Percentiles rank a stretch among this genome's conserved stretches.
These are phyloP conservation scores for Microcebus murinus DNA, from an alignment of 2,113 vertebrate genomes.

Conservation along the genomic window DNA sequence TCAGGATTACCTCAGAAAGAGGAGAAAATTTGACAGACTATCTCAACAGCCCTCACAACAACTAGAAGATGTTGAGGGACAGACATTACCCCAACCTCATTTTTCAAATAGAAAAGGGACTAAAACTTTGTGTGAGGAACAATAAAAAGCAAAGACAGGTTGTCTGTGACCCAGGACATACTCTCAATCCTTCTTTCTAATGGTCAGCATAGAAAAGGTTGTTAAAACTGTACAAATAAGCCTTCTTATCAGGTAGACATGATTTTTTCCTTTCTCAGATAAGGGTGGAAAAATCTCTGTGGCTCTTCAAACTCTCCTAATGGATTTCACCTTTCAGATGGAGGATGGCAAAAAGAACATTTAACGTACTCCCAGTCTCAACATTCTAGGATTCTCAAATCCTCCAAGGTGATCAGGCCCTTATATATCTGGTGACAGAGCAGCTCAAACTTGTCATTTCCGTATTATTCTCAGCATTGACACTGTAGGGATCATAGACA, in stretches of 20 bases:
- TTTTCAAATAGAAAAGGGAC: neutral
- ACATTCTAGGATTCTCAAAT: neutral
- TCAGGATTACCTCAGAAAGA: neutral
- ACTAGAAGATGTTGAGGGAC: neutral
- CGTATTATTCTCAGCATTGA: neutral
- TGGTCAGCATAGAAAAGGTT: neutral
- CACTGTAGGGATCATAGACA: neutral
- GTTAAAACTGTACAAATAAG: neutral
- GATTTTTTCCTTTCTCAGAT: neutral
- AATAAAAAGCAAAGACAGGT: neutral
- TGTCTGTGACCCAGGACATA: neutral
- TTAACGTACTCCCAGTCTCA: neutral
- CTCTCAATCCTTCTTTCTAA: neutral
- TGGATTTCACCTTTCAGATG: neutral
- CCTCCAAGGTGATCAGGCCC: neutral
- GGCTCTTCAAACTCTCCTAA: neutral
- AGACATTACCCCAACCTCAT: neutral
- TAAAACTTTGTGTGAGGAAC: neutral
- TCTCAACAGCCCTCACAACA: neutral
- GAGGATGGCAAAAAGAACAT: neutral
- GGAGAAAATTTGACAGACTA: neutral
- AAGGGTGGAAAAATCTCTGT: neutral
- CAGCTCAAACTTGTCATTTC: neutral
- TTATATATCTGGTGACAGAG: neutral
- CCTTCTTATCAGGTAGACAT: neutral